Evolutionary conservation across 53 echinoderm and acorn worm species (phyloP).

Genomic region (Crossaster papposus): DNA sequence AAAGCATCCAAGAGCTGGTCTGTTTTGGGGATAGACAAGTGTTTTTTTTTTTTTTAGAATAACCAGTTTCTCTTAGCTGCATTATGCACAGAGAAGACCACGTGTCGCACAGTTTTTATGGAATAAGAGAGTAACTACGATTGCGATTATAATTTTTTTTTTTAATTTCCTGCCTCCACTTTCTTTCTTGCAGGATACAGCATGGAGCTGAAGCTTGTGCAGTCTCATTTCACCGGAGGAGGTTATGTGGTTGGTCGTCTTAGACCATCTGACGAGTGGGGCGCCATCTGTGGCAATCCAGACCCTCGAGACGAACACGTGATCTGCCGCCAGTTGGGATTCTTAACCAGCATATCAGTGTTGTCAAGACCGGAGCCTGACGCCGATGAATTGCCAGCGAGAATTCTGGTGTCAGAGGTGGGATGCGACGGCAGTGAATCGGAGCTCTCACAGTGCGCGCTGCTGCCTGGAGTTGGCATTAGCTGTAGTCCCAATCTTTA

Average conservation of each 20-base stretch:
- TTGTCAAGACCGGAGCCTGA: too few species aligned
- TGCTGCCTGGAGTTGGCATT: background rate
- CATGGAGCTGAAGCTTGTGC: constrained; percentile 18
- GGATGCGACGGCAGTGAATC: constrained; percentile 26
- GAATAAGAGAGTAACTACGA: too few species aligned
- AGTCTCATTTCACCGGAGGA: background rate
- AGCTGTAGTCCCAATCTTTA: background rate
- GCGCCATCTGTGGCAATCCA: background rate
- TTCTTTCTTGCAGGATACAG: background rate
- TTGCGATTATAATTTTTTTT: background rate
- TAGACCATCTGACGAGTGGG: constrained; percentile 25
- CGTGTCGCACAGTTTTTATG: too few species aligned
- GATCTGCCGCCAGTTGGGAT: constrained; percentile 45
- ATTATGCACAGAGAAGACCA: too few species aligned
- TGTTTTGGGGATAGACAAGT: too few species aligned
- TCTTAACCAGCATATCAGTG: background rate
- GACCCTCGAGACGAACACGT: constrained; percentile 2
- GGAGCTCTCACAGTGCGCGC: constrained; percentile 10
- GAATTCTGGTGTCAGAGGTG: background rate
- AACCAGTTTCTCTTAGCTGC: too few species aligned
- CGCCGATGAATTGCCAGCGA: background rate
- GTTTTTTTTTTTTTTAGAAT: too few species aligned
- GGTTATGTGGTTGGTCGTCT: constrained; percentile 10
- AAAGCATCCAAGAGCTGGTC: too few species aligned
- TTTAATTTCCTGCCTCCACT: background rate